Percentiles rank a stretch among this genome's conserved stretches.
phyloP scores from a whole-genome alignment of 2,113 vertebrate genomes.

The Pluvianellus socialis region DNA sequence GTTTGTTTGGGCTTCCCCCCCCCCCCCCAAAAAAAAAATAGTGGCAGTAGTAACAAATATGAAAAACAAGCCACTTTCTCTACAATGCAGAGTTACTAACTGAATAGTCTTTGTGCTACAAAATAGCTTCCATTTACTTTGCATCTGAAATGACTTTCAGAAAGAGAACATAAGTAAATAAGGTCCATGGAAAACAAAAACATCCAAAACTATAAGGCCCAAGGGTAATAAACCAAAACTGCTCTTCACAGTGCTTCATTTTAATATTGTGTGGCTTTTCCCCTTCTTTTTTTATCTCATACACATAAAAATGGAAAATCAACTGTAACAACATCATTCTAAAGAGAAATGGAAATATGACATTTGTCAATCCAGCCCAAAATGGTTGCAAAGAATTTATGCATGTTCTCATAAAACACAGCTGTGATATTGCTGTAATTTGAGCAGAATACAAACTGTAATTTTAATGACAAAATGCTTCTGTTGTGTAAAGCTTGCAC shows the following conservation, averaged over 20 bases:
- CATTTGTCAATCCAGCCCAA: slow-evolving; percentile 6
- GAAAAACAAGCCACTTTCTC: slow-evolving; percentile 16
- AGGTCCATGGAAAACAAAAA: slow-evolving; percentile 13
- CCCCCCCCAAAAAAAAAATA: no score
- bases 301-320: slow-evolving; percentile 23
- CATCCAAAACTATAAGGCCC: not conserved
- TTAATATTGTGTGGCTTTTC: not conserved
- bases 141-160: not conserved
- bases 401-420: slow-evolving; percentile 9
- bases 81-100: not conserved
- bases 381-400: not conserved
- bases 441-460: slow-evolving; percentile 33
- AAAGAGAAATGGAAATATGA: slow-evolving; percentile 28
- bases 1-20: no score
- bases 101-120: not conserved
- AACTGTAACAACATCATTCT: not conserved
- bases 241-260: not conserved
- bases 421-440: slow-evolving; percentile 25
- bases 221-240: slow-evolving; percentile 28
- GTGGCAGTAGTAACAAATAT: not conserved
- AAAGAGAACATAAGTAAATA: not conserved
- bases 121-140: not conserved
- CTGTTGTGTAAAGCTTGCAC: slow-evolving; percentile 39
- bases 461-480: slow-evolving; percentile 58
- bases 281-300: not conserved